Percentiles rank a stretch among this genome's conserved stretches.
Conservation (phyloP, 2,113 vertebrate genomes). For the Pampusana beccarii region DNA sequence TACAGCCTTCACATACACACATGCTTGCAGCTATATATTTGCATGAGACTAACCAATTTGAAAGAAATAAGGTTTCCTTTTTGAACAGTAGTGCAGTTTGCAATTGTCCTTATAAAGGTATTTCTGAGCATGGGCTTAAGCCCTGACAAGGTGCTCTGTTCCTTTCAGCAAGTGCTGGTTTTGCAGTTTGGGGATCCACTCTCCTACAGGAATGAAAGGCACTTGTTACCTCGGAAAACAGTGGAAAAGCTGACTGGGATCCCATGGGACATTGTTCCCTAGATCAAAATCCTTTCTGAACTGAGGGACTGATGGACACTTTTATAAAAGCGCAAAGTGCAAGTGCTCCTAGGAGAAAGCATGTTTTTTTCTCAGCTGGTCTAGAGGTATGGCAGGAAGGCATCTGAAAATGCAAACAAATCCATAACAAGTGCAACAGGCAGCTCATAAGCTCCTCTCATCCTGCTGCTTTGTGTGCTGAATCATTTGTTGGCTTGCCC, state of each 20-base stretch:
- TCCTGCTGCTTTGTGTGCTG: not conserved
- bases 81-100: not conserved
- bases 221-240: not conserved
- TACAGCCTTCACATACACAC: not conserved
- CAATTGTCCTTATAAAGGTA: not conserved
- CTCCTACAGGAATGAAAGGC: not conserved
- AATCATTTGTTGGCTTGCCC: not conserved
- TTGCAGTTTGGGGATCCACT: not conserved
- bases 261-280: not conserved
- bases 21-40: not conserved
- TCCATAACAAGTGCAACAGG: not conserved
- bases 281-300: not conserved
- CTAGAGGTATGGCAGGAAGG: not conserved
- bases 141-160: not conserved
- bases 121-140: not conserved
- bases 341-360: not conserved
- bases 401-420: not conserved
- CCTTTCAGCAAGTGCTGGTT: not conserved
- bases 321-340: not conserved
- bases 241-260: not conserved
- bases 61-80: not conserved
- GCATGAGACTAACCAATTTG: not conserved
- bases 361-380: fast-evolving
- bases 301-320: not conserved
- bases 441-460: not conserved